Percentiles rank a stretch among this genome's conserved stretches.
phyloP scores from a whole-genome alignment of 2,113 vertebrate genomes.

The Psephotus haematonotus region DNA sequence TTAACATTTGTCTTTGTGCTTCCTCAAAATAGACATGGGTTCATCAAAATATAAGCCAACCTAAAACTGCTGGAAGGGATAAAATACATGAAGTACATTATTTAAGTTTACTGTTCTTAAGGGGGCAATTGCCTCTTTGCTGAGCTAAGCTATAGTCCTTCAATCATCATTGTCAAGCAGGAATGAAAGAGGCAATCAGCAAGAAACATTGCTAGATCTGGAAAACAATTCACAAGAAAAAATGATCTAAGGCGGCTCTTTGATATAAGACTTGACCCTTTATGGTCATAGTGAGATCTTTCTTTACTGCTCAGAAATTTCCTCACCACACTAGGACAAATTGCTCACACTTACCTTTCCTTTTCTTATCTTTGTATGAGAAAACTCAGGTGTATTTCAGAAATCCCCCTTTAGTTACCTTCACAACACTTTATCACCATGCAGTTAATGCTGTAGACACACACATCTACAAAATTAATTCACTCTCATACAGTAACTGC shows the following conservation, averaged over 20 bases:
- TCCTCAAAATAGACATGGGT: neutral
- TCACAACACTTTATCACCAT: neutral
- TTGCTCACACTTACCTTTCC: neutral
- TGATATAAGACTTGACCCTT: neutral
- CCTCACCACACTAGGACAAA: neutral
- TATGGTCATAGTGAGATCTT: neutral
- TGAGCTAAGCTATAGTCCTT: neutral
- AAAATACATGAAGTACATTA: neutral
- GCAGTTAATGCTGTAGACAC: neutral
- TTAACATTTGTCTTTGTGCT: neutral
- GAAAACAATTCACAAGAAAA: neutral
- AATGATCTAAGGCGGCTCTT: neutral
- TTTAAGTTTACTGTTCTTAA: neutral
- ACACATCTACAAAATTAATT: conserved; percentile 9
- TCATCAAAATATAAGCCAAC: neutral
- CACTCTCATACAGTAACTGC: neutral
- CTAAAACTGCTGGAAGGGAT: neutral
- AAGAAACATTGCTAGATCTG: neutral
- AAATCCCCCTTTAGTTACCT: neutral
- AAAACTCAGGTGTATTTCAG: neutral
- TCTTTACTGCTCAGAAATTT: neutral
- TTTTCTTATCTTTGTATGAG: neutral
- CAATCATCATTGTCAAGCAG: neutral
- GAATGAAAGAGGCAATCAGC: neutral
- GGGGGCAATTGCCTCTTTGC: neutral